Evolutionary conservation across 2,797 vertebrate species (phyloP).

Genomic region (Cottoperca gobio): DNA sequence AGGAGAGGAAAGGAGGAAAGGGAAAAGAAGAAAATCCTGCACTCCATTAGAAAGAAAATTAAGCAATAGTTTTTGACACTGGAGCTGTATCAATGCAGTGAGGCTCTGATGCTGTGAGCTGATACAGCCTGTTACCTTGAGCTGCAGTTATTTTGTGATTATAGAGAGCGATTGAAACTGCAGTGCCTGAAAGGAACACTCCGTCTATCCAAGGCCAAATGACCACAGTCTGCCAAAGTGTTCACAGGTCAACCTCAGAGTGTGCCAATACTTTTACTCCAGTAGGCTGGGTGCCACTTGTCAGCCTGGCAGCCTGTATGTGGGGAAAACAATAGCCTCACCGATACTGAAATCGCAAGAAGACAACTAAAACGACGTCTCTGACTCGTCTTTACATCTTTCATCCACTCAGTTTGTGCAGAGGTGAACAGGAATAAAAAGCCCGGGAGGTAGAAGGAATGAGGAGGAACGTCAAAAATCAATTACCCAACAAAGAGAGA

Average conservation of each 20-base stretch:
- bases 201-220: constrained; percentile 37
- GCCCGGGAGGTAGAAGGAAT: background rate
- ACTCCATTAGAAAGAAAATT: constrained; percentile 41
- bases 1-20: constrained; percentile 10
- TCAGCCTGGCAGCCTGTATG: constrained; percentile 14
- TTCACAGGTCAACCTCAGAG: constrained; percentile 28
- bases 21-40: constrained; percentile 39
- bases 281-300: constrained; percentile 47
- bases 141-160: constrained; percentile 41
- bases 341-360: constrained; percentile 7
- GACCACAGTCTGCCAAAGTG: constrained; percentile 27
- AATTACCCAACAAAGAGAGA: constrained; percentile 29
- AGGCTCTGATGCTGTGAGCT: constrained; percentile 14
- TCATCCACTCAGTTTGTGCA: constrained; percentile 28
- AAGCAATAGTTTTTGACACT: constrained; percentile 29
- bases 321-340: constrained; percentile 38
- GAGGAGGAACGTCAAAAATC: constrained; percentile 42
- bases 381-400: constrained; percentile 24
- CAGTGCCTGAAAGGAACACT: constrained; percentile 20
- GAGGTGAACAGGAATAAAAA: constrained; percentile 30
- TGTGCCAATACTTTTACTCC: constrained; percentile 53
- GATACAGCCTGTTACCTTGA: constrained; percentile 30
- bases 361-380: constrained; percentile 24
- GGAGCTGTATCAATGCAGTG: constrained; percentile 14
- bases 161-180: constrained; percentile 10